Evolutionary conservation across 1,140 invertebrate genomes (phyloP).

Genomic region (Neocloeon triangulifer): DNA sequence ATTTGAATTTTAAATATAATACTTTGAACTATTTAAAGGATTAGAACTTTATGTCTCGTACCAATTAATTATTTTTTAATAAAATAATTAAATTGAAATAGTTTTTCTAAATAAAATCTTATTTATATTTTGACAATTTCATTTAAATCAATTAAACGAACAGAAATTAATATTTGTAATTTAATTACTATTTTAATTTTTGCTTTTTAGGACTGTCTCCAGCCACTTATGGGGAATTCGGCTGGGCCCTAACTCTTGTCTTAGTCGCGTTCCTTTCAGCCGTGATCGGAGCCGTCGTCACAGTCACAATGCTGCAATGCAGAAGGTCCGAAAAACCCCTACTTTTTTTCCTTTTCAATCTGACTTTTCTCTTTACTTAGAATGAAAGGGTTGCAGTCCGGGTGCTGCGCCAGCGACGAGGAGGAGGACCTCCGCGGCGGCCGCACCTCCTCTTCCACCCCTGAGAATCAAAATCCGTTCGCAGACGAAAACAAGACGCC

Average conservation of each 20-base stretch:
- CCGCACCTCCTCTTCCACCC: neutral
- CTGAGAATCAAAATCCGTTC: slow-evolving; percentile 3
- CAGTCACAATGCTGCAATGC: slow-evolving; percentile 26
- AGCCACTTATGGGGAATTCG: slow-evolving; percentile 23
- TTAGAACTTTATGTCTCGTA: no score
- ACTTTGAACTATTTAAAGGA: no score
- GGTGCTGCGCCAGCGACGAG: no score
- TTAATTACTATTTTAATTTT: no score
- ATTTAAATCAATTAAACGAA: no score
- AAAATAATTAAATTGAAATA: no score
- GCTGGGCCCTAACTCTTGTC: slow-evolving; percentile 26
- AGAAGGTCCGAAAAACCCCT: slow-evolving; percentile 22
- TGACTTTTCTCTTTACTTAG: neutral
- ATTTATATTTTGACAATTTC: no score
- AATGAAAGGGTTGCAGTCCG: neutral
- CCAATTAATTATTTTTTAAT: no score
- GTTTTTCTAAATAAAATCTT: no score
- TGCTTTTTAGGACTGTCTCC: no score
- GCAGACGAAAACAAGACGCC: slow-evolving; percentile 2
- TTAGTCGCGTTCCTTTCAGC: slow-evolving; percentile 28
- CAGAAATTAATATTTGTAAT: no score
- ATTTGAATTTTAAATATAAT: no score
- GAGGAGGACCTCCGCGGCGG: slow-evolving; percentile 1
- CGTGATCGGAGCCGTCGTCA: slow-evolving; percentile 25
- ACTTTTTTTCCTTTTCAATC: slow-evolving; percentile 3